Evolutionary conservation across 1,140 invertebrate species (phyloP), one percentile per base, ranked within the genome.

Genomic region (Sminthurinus signatus): DNA sequence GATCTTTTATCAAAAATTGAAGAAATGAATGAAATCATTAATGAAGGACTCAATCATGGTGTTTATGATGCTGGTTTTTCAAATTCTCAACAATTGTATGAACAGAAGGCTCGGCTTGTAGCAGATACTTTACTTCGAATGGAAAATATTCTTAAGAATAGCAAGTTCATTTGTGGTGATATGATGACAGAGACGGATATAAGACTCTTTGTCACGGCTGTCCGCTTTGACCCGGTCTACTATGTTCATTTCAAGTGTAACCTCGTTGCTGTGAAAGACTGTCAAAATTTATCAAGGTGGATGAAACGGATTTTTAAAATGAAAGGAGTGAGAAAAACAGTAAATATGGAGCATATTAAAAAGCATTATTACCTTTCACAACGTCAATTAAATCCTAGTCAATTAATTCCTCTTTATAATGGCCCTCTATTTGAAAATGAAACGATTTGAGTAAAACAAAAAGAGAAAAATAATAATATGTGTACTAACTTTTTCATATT

Each of bases 261-360:
- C 27, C 39, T 67, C n/a, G 52, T 61, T 10, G 15, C 58, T 19
- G 64, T 70, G 2, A 65, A 48, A 25, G 68, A 70, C 17, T 43
- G 67, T 15, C 39, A 32, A 12, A 52, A 48, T 31, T 51, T 70
- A 14, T 67, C 56, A 4, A 27, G 19, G 10, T 70, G 68, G 68
- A 61, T 70, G 64, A 64, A 67, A 27, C 25, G 15, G 12, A 64
- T 70, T 4, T 67, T 46, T 21, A 39, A 63, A 46, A 42, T 52
- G 25, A 19, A 48, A 39, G 52, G 44, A 12, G 31, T 70, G 27
- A 43, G 62, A 29, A 64, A 67, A 8, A 70, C 68, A 0, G 62
- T 70, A 3, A 62, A 70, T 29, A 70, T 70, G 64, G 58, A 67
- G 10, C 68, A 70, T 32, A 70, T 70, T 31, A 70, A 70, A 32